A percentile compares a stretch with the other conserved stretches of the same genome.
phyloP scores from a whole-genome alignment of 2,888 invertebrate species.

The Parascotia fuliginaria region DNA sequence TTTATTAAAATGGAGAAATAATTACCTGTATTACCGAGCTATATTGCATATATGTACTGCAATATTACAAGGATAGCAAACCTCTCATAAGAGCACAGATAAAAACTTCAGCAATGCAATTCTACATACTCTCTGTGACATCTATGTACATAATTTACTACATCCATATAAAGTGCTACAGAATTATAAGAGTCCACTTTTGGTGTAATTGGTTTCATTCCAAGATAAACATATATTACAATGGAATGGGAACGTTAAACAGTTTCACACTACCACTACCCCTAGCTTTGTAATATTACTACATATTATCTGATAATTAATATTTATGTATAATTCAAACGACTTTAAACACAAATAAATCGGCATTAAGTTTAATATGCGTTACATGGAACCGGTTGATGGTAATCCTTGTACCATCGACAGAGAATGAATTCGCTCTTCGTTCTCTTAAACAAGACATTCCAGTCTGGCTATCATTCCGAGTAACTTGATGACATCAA shows the following conservation, averaged over 20 bases:
- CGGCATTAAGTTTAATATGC: not conserved
- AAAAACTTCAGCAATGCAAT: conserved; percentile 7
- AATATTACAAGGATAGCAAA: no score
- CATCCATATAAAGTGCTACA: conserved; percentile 16
- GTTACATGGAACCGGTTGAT: conserved; percentile 1
- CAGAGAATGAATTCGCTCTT: conserved; percentile 15
- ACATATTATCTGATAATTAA: conserved; percentile 26
- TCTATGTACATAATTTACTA: conserved; percentile 31
- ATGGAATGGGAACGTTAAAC: conserved; percentile 31
- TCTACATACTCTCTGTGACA: conserved; percentile 3
- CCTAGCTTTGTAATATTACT: conserved; percentile 15
- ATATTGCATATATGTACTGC: no score
- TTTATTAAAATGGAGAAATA: no score
- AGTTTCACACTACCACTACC: conserved; percentile 36
- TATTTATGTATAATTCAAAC: not conserved
- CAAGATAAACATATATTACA: conserved; percentile 22
- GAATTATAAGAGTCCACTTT: conserved; percentile 32
- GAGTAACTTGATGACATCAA: conserved; percentile 36
- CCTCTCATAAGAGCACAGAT: conserved; percentile 19
- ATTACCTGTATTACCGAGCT: no score
- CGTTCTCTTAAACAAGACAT: conserved; percentile 40
- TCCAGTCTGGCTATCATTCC: conserved; percentile 36
- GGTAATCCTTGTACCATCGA: conserved; percentile 15
- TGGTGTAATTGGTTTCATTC: conserved; percentile 35
- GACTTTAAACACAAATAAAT: not conserved